Evolutionary conservation across 2,113 vertebrate genomes (phyloP), one percentile per base, ranked within the genome.

Genomic region (Zosterops pallidus): DNA sequence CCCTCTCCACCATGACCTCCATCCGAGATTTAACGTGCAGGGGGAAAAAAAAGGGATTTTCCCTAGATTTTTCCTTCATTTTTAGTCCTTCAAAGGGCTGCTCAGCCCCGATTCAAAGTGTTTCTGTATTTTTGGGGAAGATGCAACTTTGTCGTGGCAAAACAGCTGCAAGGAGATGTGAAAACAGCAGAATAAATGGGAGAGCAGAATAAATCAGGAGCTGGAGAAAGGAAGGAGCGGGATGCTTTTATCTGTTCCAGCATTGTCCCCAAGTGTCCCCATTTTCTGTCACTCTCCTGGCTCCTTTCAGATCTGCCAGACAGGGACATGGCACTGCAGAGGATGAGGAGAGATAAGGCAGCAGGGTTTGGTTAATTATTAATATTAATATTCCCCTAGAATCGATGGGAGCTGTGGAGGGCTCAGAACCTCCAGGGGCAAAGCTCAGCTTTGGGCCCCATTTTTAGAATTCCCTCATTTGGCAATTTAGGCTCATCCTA

Each of bases 361-460:
- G 57, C 11, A 57, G 87, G 71, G 62, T 39, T 35, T 11, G 28
- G 90, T 97, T 95, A 94, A 93, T 97, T 88, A 95, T 97, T 96
- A 77, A 90, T 92, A 21, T 72, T 94, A 69, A 81, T 65, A 59
- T 31, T 50, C 62, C 70, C 59, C 26, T 14, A 46, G 14, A 53
- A 59, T 74, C 33, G 2, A n/a, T 69, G 88, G 85, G 31, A 72
- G 60, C 68, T 56, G 47, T 6, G 80, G 67, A 79, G 55, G 42
- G 50, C 53, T 69, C 46, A 0, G 0, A 50, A 33, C 33, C n/a
- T 65, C 52, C 2, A 14, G 49, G 52, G 33, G 11, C 41, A 52
- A 39, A 65, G 26, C 47, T 50, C 55, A 7, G 55, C 21, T 39
- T 72, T 29, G 3, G 29, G 11, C 33, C 47, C 44, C 2, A 0